Evolutionary conservation across 2,113 vertebrate genomes (phyloP), one percentile per base, ranked within the genome.

Genomic region (Myrmophylax atrothorax): DNA sequence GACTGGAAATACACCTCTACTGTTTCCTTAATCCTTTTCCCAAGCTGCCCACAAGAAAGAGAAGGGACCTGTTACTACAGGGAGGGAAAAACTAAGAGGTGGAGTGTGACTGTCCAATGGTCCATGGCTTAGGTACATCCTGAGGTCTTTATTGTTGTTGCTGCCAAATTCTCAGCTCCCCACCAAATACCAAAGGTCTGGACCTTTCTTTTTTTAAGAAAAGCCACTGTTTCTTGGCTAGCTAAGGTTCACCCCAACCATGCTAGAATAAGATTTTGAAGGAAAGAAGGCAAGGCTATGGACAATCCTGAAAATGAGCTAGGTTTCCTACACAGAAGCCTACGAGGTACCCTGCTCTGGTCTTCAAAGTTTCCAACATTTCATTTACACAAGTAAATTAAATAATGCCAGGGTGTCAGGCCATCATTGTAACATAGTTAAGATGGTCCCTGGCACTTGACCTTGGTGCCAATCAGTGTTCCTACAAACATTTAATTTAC

Each of bases 281-380:
- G 22, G 52, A 82, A 60, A 50, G 23, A 88, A 82, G 37, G 47
- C 53, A 42, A 62, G 40, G 14, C 28, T 50, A 60, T 17, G 18
- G 67, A 64, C 35, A 79, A 25, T 46, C 28, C 56, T 86, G 33
- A 31, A 13, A 50, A 14, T 28, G 22, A 78, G 12, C 17, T n/a
- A 25, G 12, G 19, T n/a, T 85, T 87, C n/a, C 38, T 90, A 50
- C 33, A 55, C 7, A 28, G 17, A 60, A 60, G 19, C 24, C 56
- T 1, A 2, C 40, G 50, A 88, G 19, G 33, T 77, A 81, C 22
- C 42, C 22, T 1, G 2, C 4, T 12, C 40, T 46, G 22, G 26
- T 72, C 29, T 76, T 17, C 33, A 29, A 44, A 2, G n/a, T 63
- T 49, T n/a, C 49, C 60, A 74, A 40, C 0, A 0, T 20, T 77